Base-by-base conservation (phyloP, 1,140 invertebrate genomes). In the Papilio glaucus region DNA sequence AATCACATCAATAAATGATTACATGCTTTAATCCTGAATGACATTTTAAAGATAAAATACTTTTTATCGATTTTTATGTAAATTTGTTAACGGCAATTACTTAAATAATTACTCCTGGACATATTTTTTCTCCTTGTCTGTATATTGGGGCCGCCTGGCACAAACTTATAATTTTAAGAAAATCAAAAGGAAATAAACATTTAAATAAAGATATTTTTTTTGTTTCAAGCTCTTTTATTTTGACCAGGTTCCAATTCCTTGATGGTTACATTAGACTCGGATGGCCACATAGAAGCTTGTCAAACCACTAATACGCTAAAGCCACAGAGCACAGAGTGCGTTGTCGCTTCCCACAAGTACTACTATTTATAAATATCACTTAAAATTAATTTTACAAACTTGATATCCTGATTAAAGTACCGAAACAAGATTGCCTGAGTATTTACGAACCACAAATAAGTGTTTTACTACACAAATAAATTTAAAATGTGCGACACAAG, bases 401-500 rank as follows among this genome's bases (percentile, higher is more conserved):
- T 69, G 67, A 69, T 69, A 69, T 69, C 15, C 37, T 24, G 18
- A 41, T 24, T n/a, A 45, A 65, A 24, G 3, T 75, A 76, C 74
- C 73, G 67, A 69, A 57, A 72, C 60, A 60, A 63, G 18, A 75
- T 76, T 72, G 39, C 70, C 73, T 72, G 76, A 72, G 74, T 79
- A 79, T 83, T 83, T n/a, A 77, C 80, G 73, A 82, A 85, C 84
- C 85, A 85, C 80, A 82, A 88, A 79, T 77, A 81, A 70, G 84
- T 88, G 85, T 86, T 21, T 72, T 84, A 81, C 79, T 81, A 85
- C 84, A 84, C 70, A 78, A 84, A 83, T 45, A 83, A 82, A 75
- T 83, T 85, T 79, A 82, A 84, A 86, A 85, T 87, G 89, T 91
- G 89, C 89, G 84, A 90, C 73, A 62, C 60, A 91, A 91, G 89